Conservation (phyloP, 2,113 vertebrate genomes). For the Neotragus pygmaeus region DNA sequence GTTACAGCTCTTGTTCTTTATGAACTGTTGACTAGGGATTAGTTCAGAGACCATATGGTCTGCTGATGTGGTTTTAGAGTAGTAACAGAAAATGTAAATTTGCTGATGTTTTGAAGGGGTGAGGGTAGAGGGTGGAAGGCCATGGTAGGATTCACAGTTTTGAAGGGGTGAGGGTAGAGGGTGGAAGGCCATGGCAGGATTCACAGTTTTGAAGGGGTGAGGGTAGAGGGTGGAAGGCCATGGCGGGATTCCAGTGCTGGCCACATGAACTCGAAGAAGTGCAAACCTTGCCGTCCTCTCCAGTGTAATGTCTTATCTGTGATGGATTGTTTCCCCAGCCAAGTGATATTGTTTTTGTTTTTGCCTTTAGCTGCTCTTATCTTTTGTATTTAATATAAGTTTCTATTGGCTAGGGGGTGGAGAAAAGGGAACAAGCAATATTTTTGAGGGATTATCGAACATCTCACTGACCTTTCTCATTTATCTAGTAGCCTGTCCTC, state of each 20-base stretch:
- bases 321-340: neutral
- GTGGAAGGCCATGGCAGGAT: no score
- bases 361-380: neutral
- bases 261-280: neutral
- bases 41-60: neutral
- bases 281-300: neutral
- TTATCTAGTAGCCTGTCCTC: neutral
- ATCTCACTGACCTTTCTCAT: neutral
- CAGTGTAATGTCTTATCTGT: neutral
- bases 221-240: neutral
- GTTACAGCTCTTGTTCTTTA: neutral
- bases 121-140: no score
- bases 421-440: neutral
- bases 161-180: no score
- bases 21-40: neutral
- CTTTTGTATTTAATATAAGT: neutral
- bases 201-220: neutral
- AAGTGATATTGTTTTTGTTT: neutral
- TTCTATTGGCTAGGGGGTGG: neutral
- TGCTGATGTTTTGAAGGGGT: neutral
- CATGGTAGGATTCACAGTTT: no score
- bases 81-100: neutral
- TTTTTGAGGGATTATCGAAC: neutral
- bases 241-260: neutral
- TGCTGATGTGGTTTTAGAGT: neutral